phyloP scores from a whole-genome alignment of 2,113 vertebrate genomes.

The Phrynocephalus versicolor region DNA sequence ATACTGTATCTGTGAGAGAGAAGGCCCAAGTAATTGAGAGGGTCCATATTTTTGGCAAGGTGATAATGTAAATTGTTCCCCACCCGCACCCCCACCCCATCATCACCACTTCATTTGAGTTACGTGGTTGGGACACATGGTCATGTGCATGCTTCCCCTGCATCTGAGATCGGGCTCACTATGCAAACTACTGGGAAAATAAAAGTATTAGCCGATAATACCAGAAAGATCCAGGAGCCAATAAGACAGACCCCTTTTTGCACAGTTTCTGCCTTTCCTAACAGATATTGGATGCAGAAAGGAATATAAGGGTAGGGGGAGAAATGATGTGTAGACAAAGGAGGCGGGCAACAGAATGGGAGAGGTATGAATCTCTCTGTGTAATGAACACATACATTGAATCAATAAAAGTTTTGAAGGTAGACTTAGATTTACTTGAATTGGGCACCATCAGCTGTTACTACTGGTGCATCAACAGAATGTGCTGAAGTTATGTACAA shows the following conservation, averaged over 20 bases:
- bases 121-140: neutral
- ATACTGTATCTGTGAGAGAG: neutral
- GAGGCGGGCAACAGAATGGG: neutral
- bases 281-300: neutral
- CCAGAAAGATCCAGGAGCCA: neutral
- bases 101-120: neutral
- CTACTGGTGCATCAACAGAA: neutral
- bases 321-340: neutral
- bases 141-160: neutral
- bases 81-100: too few relatives aligned
- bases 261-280: neutral
- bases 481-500: neutral
- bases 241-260: neutral
- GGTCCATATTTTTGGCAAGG: neutral
- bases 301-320: neutral
- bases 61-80: neutral
- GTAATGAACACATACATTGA: neutral
- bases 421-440: neutral
- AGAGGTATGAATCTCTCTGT: neutral
- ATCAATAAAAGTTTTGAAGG: neutral
- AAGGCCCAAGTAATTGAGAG: neutral
- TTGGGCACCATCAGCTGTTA: neutral
- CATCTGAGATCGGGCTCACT: neutral
- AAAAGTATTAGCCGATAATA: neutral
- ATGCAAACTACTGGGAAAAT: neutral